Conservation (phyloP, 2,888 invertebrate genomes). For the Cristatella mucedo region DNA sequence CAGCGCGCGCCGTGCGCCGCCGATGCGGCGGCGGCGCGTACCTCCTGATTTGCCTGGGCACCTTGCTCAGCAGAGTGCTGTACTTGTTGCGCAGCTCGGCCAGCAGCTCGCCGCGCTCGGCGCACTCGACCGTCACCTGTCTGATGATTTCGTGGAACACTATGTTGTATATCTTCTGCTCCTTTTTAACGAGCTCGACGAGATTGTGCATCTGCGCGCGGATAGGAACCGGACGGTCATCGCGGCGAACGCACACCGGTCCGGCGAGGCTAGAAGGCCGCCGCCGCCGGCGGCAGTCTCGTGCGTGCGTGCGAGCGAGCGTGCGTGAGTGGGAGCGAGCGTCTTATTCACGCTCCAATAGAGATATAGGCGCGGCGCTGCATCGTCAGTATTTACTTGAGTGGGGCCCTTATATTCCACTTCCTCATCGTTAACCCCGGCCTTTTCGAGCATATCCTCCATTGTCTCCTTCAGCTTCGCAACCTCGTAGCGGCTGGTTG, state of each 20-base stretch:
- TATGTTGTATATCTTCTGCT: conserved; percentile 38
- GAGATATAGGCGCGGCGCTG: too few species aligned
- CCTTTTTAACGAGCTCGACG: conserved; percentile 36
- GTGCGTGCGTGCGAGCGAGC: too few species aligned
- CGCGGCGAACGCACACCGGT: too few species aligned
- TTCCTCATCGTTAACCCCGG: conserved; percentile 28
- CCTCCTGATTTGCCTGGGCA: conserved; percentile 32
- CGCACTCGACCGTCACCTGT: conserved; percentile 36
- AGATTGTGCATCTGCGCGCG: conserved; percentile 34
- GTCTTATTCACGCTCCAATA: too few species aligned
- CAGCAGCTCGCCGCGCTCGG: conserved; percentile 35
- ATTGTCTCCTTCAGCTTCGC: conserved; percentile 31
- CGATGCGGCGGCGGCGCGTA: too few species aligned
- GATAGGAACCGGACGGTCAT: neutral
- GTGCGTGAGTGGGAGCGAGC: too few species aligned
- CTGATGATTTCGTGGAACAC: conserved; percentile 38
- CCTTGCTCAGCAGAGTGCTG: conserved; percentile 28
- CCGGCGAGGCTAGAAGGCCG: too few species aligned
- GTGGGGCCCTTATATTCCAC: conserved; percentile 30
- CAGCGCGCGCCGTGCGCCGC: too few species aligned
- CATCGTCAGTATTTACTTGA: too few species aligned
- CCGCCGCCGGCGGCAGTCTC: too few species aligned
- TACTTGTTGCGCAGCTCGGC: conserved; percentile 30
- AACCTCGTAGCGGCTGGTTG: conserved; percentile 33
- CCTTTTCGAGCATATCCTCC: conserved; percentile 29